A percentile compares a stretch with the other conserved stretches of the same genome.
Evolutionary conservation across 2,888 invertebrate species (phyloP).

Genomic region (Tortricodes alternella): DNA sequence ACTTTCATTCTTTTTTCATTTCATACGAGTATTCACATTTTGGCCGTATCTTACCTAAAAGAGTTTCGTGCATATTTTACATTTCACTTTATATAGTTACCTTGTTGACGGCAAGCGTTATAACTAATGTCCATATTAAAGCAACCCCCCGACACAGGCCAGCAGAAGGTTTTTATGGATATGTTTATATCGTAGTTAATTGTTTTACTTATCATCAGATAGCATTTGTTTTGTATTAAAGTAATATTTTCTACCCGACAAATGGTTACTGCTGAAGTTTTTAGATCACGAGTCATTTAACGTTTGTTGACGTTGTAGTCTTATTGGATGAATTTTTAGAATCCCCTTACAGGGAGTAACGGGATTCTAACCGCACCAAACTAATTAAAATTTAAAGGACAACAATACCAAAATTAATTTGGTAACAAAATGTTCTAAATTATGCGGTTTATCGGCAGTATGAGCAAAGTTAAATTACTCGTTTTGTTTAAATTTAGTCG

Average conservation of each 20-base stretch:
- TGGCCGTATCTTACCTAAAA: slow-evolving; percentile 12
- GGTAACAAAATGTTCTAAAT: slow-evolving; percentile 15
- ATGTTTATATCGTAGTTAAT: slow-evolving; percentile 15
- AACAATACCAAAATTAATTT: slow-evolving; percentile 16
- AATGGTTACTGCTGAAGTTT: background rate
- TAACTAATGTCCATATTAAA: slow-evolving; percentile 27
- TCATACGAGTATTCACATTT: background rate
- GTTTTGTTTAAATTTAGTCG: background rate
- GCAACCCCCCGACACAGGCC: slow-evolving; percentile 22
- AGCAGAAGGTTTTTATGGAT: slow-evolving; percentile 21
- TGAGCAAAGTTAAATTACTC: slow-evolving; percentile 21
- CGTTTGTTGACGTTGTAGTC: background rate
- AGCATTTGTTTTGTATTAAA: too few relatives aligned
- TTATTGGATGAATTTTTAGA: background rate
- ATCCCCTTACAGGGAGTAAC: too few relatives aligned
- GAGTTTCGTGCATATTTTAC: slow-evolving; percentile 27
- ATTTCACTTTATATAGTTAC: slow-evolving; percentile 26
- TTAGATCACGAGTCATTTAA: background rate
- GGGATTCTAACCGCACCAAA: background rate
- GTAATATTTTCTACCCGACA: background rate
- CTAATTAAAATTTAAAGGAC: slow-evolving; percentile 19
- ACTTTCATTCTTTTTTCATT: too few relatives aligned
- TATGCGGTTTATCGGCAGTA: slow-evolving; percentile 11
- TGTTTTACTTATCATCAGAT: too few relatives aligned
- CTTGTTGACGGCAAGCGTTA: slow-evolving; percentile 23